Percentiles rank a stretch among this genome's conserved stretches.
phyloP scores from a whole-genome alignment of 2,888 invertebrate genomes.

The Nezara viridula region DNA sequence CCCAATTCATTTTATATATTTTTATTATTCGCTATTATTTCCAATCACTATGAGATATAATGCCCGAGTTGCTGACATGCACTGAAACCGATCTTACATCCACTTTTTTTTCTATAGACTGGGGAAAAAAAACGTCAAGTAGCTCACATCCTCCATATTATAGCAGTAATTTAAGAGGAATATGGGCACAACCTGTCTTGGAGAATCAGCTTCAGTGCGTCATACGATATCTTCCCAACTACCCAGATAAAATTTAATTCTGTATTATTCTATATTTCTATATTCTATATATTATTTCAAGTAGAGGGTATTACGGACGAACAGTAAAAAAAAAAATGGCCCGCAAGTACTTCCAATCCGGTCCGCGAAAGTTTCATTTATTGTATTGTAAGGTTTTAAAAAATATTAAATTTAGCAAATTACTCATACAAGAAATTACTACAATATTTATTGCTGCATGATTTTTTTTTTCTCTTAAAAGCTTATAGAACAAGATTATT shows the following conservation, averaged over 20 bases:
- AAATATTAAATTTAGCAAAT: too few species aligned
- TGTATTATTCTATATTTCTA: background rate
- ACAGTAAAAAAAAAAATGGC: background rate
- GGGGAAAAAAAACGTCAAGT: background rate
- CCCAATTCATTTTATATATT: too few species aligned
- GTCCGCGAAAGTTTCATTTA: too few species aligned
- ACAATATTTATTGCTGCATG: too few species aligned
- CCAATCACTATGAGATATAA: background rate
- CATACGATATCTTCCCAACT: background rate
- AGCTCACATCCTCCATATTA: conserved; percentile 46
- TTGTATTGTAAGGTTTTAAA: too few species aligned
- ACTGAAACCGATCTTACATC: conserved; percentile 7
- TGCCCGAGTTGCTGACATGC: background rate
- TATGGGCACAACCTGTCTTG: background rate
- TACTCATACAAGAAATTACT: too few species aligned
- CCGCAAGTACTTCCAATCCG: too few species aligned
- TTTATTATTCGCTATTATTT: background rate
- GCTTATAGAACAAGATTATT: too few species aligned
- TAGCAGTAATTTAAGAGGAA: conserved; percentile 42
- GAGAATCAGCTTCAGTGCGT: background rate
- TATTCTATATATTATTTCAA: background rate
- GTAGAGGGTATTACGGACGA: background rate
- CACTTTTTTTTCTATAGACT: background rate
- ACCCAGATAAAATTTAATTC: background rate
- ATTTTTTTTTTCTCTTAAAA: too few species aligned